phyloP scores from a whole-genome alignment of 2,888 invertebrate genomes.

The Acronicta psi region DNA sequence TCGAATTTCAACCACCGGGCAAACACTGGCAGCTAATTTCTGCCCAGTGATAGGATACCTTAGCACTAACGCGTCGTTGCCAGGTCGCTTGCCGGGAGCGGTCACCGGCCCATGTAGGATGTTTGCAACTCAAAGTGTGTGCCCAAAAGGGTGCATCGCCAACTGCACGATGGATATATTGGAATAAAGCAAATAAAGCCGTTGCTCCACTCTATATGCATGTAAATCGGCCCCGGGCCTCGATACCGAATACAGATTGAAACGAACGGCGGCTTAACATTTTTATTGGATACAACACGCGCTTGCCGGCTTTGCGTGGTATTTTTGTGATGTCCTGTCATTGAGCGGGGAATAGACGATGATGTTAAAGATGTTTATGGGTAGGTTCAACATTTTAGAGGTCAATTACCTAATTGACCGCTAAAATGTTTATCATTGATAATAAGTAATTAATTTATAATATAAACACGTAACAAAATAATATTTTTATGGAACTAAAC shows the following conservation, averaged over 20 bases:
- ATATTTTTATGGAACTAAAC: too few relatives aligned
- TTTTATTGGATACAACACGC: conserved; percentile 76
- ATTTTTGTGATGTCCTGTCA: conserved; percentile 34
- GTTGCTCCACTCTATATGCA: conserved; percentile 75
- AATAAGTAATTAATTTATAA: too few relatives aligned
- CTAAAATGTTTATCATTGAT: too few relatives aligned
- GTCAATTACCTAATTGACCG: too few relatives aligned
- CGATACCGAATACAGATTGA: conserved; percentile 80
- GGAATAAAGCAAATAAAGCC: conserved; percentile 76
- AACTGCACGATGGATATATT: conserved; percentile 67
- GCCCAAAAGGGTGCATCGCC: conserved; percentile 60
- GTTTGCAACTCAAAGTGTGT: conserved; percentile 67
- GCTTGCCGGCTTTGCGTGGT: conserved; percentile 43
- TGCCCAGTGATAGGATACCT: conserved; percentile 15
- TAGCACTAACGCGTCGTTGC: conserved; percentile 21
- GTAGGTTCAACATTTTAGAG: too few relatives aligned
- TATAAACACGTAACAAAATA: too few relatives aligned
- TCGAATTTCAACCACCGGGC: too few relatives aligned
- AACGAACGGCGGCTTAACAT: conserved; percentile 79
- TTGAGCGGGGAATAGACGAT: conserved; percentile 21
- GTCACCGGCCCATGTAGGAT: conserved; percentile 37
- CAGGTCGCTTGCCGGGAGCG: conserved; percentile 41
- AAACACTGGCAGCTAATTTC: too few relatives aligned
- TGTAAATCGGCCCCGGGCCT: conserved; percentile 78
- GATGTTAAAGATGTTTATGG: not conserved